Evolutionary conservation across 2,797 vertebrate genomes (phyloP).

Genomic region (Xyrichtys novacula): DNA sequence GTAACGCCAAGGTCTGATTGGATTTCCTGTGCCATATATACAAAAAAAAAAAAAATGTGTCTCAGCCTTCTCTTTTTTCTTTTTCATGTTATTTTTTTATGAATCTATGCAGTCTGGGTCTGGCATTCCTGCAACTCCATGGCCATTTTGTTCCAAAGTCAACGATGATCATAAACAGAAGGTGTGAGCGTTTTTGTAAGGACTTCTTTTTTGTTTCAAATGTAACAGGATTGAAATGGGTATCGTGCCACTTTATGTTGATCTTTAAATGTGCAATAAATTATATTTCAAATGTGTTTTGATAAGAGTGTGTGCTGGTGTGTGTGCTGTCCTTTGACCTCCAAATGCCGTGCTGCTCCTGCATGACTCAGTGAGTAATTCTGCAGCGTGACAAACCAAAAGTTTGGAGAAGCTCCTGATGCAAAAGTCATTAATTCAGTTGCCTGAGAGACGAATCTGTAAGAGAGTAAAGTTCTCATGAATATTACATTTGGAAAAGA

Average conservation of each 20-base stretch:
- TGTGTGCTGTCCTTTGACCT: constrained; percentile 51
- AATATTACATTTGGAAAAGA: too few species aligned
- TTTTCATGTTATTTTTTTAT: constrained; percentile 29
- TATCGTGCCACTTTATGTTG: constrained; percentile 84
- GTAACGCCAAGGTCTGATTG: constrained; percentile 58
- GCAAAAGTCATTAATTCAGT: not conserved
- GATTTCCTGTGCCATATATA: constrained; percentile 69
- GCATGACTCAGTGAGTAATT: not conserved
- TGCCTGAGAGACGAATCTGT: too few species aligned
- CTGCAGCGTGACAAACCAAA: not conserved
- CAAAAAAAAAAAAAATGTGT: too few species aligned
- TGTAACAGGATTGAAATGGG: constrained; percentile 79
- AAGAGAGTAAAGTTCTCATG: too few species aligned
- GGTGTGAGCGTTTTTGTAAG: constrained; percentile 80
- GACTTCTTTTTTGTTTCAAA: constrained; percentile 59
- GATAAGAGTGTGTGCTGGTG: constrained; percentile 72
- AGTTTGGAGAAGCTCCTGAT: constrained; percentile 31
- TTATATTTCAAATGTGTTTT: constrained; percentile 85
- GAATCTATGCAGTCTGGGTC: constrained; percentile 84
- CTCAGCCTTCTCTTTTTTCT: constrained; percentile 15
- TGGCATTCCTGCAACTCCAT: constrained; percentile 75
- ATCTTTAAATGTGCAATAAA: constrained; percentile 88
- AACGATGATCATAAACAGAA: constrained; percentile 54
- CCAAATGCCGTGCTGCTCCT: not conserved
- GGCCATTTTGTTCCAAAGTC: constrained; percentile 69